Percentiles rank a stretch among this genome's conserved stretches.
phyloP scores from a whole-genome alignment of 2,888 invertebrate genomes.

The Campaea margaritaria region DNA sequence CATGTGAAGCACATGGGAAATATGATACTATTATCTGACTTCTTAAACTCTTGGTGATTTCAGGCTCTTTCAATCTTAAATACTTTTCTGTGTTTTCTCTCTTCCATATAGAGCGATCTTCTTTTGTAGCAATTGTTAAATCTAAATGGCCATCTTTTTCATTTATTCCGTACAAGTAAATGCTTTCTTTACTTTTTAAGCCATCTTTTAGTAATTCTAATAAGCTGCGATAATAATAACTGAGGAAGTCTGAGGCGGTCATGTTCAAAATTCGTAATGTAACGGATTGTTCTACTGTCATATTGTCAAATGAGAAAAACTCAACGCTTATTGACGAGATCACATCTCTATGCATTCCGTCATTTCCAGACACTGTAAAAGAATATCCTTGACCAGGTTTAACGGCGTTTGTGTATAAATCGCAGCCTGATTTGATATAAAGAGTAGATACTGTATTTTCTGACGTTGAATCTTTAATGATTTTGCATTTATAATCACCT shows the following conservation, averaged over 20 bases:
- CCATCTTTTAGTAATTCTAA: slow-evolving; percentile 89
- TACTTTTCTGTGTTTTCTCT: slow-evolving; percentile 88
- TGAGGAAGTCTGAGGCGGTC: slow-evolving; percentile 90
- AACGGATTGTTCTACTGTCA: slow-evolving; percentile 93
- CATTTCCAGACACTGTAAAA: slow-evolving; percentile 93
- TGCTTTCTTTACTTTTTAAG: slow-evolving; percentile 86
- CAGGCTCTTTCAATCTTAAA: slow-evolving; percentile 87
- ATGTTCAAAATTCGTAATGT: slow-evolving; percentile 90
- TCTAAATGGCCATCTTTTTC: slow-evolving; percentile 88
- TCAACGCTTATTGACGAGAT: slow-evolving; percentile 94
- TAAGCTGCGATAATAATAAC: slow-evolving; percentile 90
- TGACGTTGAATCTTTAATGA: slow-evolving; percentile 88
- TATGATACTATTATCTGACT: slow-evolving; percentile 88
- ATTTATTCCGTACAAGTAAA: slow-evolving; percentile 90
- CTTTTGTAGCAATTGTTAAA: slow-evolving; percentile 88
- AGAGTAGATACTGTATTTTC: slow-evolving; percentile 85
- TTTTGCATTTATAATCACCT: slow-evolving; percentile 95
- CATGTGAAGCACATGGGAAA: slow-evolving; percentile 89
- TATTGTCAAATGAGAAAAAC: slow-evolving; percentile 92
- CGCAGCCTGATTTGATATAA: slow-evolving; percentile 91
- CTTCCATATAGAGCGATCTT: slow-evolving; percentile 85
- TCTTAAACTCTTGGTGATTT: slow-evolving; percentile 87
- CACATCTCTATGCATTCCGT: slow-evolving; percentile 94
- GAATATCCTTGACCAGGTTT: slow-evolving; percentile 90
- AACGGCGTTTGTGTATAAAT: slow-evolving; percentile 90